Conservation (phyloP, 2,113 vertebrate genomes). For the Micromys minutus region DNA sequence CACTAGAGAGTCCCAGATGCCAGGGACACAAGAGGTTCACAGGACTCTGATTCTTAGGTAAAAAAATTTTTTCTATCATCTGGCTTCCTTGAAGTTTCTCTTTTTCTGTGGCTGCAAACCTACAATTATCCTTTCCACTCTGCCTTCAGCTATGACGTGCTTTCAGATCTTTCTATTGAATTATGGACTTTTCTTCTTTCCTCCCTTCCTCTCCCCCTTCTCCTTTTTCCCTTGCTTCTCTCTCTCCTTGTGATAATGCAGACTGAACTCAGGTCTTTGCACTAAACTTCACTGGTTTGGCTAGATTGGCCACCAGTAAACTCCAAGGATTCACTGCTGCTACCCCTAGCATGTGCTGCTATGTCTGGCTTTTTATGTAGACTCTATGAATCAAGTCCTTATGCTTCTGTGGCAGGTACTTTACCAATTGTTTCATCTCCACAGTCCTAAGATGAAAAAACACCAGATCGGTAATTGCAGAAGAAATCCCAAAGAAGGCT, state of each 20-base stretch:
- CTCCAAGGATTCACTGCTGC: background rate
- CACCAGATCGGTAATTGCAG: slow-evolving; percentile 90
- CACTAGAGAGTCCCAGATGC: no score
- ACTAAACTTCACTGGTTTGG: background rate
- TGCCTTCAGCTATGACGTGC: background rate
- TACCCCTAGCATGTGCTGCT: background rate
- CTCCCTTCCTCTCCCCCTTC: background rate
- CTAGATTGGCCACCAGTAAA: background rate
- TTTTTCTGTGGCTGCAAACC: background rate
- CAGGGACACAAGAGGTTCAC: no score
- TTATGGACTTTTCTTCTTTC: background rate
- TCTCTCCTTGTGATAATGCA: background rate
- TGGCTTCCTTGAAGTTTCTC: background rate
- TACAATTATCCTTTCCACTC: background rate
- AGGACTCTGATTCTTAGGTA: background rate
- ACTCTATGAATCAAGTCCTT: background rate
- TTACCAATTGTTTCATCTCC: background rate
- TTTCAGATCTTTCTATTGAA: background rate
- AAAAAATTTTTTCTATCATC: background rate
- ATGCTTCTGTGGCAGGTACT: background rate
- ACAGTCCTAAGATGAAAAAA: slow-evolving; percentile 81
- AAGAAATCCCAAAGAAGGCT: slow-evolving; percentile 86
- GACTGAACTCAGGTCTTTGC: background rate
- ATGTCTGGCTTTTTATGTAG: background rate
- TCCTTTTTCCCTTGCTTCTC: background rate